phyloP scores from a whole-genome alignment of 2,113 vertebrate genomes.

The Ammodytes dubius region DNA sequence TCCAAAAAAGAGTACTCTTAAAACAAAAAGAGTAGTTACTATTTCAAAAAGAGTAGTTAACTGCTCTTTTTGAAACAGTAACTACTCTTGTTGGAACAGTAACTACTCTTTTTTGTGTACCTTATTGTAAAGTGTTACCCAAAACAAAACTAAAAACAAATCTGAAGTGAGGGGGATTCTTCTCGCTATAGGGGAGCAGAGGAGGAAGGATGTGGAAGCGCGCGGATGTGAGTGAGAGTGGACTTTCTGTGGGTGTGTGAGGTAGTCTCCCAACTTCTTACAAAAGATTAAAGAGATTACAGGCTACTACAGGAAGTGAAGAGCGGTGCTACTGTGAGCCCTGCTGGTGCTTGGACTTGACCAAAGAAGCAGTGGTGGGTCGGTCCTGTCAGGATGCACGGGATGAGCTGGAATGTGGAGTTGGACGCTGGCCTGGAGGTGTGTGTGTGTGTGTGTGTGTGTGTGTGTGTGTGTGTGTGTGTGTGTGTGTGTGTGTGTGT shows the following conservation, averaged over 20 bases:
- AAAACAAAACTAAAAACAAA: neutral
- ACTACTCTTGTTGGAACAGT: no score
- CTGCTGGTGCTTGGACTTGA: neutral
- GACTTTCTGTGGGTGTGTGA: neutral
- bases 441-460: conserved; percentile 13
- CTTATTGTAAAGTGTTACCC: no score
- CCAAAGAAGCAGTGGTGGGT: neutral
- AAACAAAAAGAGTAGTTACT: neutral
- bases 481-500: conserved; percentile 6
- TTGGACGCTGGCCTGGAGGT: conserved; percentile 24
- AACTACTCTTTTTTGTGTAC: no score
- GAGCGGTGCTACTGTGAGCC: conserved; percentile 31
- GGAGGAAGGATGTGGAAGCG: conserved; percentile 23
- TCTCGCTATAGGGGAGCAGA: neutral
- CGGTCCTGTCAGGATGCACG: conserved; percentile 12
- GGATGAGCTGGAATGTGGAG: conserved; percentile 35
- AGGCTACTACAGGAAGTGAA: conserved; percentile 24
- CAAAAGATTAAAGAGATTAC: conserved; percentile 54
- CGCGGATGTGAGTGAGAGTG: conserved; percentile 1
- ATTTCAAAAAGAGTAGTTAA: no score
- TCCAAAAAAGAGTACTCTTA: no score
- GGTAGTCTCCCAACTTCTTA: conserved; percentile 31
- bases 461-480: conserved; percentile 33
- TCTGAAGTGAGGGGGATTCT: neutral
- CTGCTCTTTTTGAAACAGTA: no score